Base-by-base conservation (phyloP, 1,140 invertebrate species). In the Hylyphantes graminicola region DNA sequence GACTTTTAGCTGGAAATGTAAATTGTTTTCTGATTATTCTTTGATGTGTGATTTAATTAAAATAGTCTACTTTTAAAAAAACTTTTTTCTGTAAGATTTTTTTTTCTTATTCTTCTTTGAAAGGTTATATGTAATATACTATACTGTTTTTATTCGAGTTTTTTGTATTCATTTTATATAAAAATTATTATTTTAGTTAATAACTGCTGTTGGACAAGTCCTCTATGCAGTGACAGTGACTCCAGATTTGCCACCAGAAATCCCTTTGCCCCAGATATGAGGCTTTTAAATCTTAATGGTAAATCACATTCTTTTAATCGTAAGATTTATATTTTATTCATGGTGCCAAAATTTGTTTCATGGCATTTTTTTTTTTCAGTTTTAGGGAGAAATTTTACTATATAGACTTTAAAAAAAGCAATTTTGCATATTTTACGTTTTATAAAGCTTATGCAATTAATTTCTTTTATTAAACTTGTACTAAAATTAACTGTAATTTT, bases 171-270 rank as follows among this genome's bases (percentile, higher is more conserved):
- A 70, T 15, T 35, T 7, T 70, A 70, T 70, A 21, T 70, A 70
- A 12, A 70, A 51, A 50, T 51, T 55, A 17, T 73, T 4, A 55
- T 21, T 72, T 12, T 87, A 95, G 93, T 90, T 97, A 19, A 90
- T 97, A 63, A 91, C 92, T 87, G 93, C 94, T 67, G 96, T 97
- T 12, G 94, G 94, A 53, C 92, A 94, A 88, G 95, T 97, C 17
- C 92, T 94, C 64, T 92, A 93, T 86, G 95, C 95, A 19, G 93
- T 97, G 53, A 92, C 92, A 11, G 90, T 91, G 48, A 90, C 92
- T 87, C 92, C 21, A 85, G 87, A 92, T 7, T 91, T 91, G 70
- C 91, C 91, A n/a, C 88, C 88, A 21, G 72, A 87, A 86, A 72
- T 90, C 63, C 91, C 90, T 6, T 89, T 90, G 50, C 91, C 93